Evolutionary conservation across 2,888 invertebrate genomes (phyloP).

Genomic region (Melangyna quadrimaculata): DNA sequence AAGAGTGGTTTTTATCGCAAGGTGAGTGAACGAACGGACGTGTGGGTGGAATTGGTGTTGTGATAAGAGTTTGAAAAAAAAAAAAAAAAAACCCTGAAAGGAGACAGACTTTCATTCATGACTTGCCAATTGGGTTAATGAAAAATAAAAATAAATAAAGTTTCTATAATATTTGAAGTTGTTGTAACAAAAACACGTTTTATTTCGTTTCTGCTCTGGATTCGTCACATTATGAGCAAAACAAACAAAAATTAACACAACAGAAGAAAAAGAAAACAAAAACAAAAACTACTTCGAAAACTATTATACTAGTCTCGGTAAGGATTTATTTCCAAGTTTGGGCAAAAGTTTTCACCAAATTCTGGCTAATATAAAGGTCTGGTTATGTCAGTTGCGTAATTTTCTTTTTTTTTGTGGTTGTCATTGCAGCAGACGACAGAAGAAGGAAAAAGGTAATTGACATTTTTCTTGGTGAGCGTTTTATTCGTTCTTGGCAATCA

Average conservation of each 20-base stretch:
- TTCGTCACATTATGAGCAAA: not conserved
- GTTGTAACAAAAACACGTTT: not conserved
- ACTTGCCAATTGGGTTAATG: slow-evolving; percentile 53
- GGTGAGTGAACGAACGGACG: slow-evolving; percentile 76
- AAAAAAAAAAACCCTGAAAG: slow-evolving; percentile 17
- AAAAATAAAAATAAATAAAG: slow-evolving; percentile 35
- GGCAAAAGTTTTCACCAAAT: slow-evolving; percentile 24
- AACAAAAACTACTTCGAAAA: slow-evolving; percentile 3
- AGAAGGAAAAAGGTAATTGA: slow-evolving; percentile 51
- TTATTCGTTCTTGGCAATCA: slow-evolving; percentile 36
- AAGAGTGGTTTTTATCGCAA: slow-evolving; percentile 81
- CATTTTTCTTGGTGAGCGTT: slow-evolving; percentile 8
- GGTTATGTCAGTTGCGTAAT: slow-evolving; percentile 55
- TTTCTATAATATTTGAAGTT: not conserved
- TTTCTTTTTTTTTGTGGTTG: slow-evolving; percentile 22
- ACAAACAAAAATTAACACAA: not conserved
- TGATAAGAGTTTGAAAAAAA: slow-evolving; percentile 29
- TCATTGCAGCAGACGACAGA: slow-evolving; percentile 13
- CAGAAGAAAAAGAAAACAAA: too few relatives aligned
- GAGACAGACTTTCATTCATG: slow-evolving; percentile 39
- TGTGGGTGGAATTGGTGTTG: slow-evolving; percentile 42
- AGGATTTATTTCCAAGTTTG: slow-evolving; percentile 50
- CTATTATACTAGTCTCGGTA: not conserved
- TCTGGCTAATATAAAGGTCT: slow-evolving; percentile 34
- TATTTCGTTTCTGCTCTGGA: not conserved